Evolutionary conservation across 2,888 invertebrate species (phyloP).

Genomic region (Cheiracanthium punctorium): DNA sequence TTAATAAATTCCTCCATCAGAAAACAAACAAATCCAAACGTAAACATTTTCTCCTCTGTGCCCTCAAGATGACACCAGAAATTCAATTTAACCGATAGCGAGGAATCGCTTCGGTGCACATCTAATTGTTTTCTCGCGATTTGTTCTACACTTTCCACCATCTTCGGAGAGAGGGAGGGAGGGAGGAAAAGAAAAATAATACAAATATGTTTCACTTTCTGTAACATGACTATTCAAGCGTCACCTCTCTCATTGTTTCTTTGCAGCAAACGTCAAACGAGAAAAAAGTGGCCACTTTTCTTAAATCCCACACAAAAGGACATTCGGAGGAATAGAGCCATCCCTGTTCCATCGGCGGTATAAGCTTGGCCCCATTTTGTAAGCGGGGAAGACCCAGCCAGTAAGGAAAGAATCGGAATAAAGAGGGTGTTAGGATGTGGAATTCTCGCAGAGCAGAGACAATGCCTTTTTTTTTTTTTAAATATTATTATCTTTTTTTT

Average conservation of each 20-base stretch:
- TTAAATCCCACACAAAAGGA: conserved; percentile 40
- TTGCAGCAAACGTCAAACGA: neutral
- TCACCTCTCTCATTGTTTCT: neutral
- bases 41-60: too few relatives aligned
- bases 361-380: conserved; percentile 52
- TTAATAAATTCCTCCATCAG: neutral
- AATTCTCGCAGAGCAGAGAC: conserved; percentile 47
- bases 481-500: conserved; percentile 42
- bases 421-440: conserved; percentile 53
- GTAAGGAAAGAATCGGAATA: conserved; percentile 36
- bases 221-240: neutral
- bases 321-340: conserved; percentile 28
- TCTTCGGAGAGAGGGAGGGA: too few relatives aligned
- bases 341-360: conserved; percentile 35
- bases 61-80: neutral
- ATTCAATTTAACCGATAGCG: neutral
- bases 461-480: conserved; percentile 56
- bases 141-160: neutral
- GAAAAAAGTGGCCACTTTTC: conserved; percentile 23
- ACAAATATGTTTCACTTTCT: conserved; percentile 3
- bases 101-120: neutral
- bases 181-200: too few relatives aligned
- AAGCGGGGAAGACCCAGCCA: conserved; percentile 44
- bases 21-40: too few relatives aligned
- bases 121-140: neutral